Conservation (phyloP, 2,888 invertebrate species). For the Cepaea hortensis region DNA sequence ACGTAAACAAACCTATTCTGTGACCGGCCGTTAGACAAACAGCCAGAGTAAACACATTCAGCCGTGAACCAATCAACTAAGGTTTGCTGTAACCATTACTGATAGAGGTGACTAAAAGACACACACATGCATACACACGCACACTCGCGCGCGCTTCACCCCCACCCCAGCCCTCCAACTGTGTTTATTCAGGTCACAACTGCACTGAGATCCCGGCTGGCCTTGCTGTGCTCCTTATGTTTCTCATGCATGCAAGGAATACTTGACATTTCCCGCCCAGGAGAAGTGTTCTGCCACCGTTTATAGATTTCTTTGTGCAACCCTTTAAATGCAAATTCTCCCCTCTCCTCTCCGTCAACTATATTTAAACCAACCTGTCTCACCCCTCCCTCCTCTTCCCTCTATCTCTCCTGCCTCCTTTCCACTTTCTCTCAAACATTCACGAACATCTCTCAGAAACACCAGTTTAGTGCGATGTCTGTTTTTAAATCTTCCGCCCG, state of each 20-base stretch:
- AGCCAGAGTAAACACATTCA: too few relatives aligned
- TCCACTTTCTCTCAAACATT: background rate
- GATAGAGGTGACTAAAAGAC: too few relatives aligned
- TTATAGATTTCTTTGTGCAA: conserved; percentile 6
- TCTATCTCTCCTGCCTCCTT: background rate
- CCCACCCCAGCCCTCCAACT: background rate
- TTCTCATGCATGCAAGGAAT: background rate
- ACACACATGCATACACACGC: too few relatives aligned
- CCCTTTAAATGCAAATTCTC: background rate
- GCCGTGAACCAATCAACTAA: too few relatives aligned
- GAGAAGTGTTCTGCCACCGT: background rate
- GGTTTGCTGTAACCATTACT: too few relatives aligned
- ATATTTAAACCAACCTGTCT: background rate
- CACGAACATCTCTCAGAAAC: background rate
- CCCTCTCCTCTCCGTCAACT: background rate
- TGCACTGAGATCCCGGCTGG: background rate
- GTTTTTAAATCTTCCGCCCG: background rate
- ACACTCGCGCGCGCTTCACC: too few relatives aligned
- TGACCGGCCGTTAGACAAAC: too few relatives aligned
- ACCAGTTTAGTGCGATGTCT: too few relatives aligned
- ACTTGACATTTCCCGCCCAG: conserved; percentile 4
- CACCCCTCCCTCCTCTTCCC: background rate
- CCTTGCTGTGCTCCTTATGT: background rate
- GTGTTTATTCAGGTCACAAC: background rate
- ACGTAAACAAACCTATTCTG: too few relatives aligned